These are phyloP conservation scores for Epinephelus moara DNA, from an alignment of 2,113 vertebrate species.

Conservation along the genomic window DNA sequence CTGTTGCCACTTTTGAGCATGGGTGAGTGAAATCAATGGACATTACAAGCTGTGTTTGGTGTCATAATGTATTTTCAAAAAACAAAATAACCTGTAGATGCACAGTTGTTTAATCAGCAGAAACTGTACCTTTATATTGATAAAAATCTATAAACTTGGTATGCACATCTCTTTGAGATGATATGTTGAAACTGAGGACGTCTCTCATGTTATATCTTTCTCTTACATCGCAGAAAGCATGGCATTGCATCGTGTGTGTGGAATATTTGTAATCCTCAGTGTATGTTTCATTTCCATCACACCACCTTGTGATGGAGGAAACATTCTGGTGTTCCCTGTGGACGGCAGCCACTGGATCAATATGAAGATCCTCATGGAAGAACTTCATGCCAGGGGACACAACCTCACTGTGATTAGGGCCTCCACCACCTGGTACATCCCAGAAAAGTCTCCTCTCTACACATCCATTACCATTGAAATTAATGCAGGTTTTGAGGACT, in stretches of 20 bases:
- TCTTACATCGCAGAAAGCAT: conserved; percentile 43
- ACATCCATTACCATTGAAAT: conserved; percentile 39
- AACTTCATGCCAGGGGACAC: conserved; percentile 81
- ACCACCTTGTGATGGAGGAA: conserved; percentile 68
- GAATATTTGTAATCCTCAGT: conserved; percentile 42
- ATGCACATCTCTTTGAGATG: neutral
- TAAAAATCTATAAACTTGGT: neutral
- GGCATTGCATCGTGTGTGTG: neutral
- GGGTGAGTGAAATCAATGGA: conserved; percentile 35
- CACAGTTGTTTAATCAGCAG: neutral
- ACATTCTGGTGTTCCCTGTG: conserved; percentile 78
- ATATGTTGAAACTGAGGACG: neutral
- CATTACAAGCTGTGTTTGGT: neutral
- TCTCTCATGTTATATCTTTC: neutral
- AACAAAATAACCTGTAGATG: neutral
- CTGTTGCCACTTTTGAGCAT: neutral
- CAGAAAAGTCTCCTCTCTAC: conserved; percentile 75
- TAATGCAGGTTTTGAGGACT: neutral
- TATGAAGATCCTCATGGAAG: conserved; percentile 81
- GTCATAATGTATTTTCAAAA: neutral
- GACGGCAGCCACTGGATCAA: conserved; percentile 85
- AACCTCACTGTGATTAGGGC: conserved; percentile 80
- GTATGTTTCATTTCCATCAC: conserved; percentile 50
- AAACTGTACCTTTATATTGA: neutral
- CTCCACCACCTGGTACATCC: conserved; percentile 77